These are phyloP conservation scores for Artibeus jamaicensis DNA, from an alignment of 2,797 vertebrate genomes.

Conservation along the genomic window DNA sequence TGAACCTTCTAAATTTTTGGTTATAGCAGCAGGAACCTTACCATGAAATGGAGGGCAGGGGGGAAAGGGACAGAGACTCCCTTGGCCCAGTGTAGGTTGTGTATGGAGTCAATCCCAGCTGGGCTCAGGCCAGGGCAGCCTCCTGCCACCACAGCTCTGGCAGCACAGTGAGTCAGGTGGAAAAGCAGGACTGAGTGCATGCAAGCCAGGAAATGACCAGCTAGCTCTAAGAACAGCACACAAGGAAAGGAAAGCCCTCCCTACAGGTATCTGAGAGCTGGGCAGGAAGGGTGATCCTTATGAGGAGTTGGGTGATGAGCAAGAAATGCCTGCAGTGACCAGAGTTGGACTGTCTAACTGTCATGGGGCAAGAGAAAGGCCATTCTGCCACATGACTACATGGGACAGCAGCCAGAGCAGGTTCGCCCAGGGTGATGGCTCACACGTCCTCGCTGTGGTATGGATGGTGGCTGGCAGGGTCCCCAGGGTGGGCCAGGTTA, in stretches of 20 bases:
- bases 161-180: not conserved
- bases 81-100: not conserved
- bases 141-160: not conserved
- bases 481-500: too few species aligned
- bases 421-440: not conserved
- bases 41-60: not conserved
- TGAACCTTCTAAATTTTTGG: not conserved
- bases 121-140: not conserved
- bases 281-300: not conserved
- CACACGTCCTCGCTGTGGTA: not conserved
- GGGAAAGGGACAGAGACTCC: not conserved
- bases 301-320: not conserved
- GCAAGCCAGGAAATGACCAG: not conserved
- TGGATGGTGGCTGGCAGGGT: accelerated
- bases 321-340: not conserved
- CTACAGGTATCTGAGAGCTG: not conserved
- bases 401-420: not conserved
- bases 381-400: not conserved
- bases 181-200: not conserved
- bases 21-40: not conserved
- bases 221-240: not conserved
- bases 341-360: not conserved
- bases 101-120: not conserved
- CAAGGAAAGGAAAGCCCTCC: not conserved
- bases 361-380: not conserved